Evolutionary conservation across 1,140 invertebrate genomes (phyloP), one percentile per base, ranked within the genome.

Genomic region (Heterodera schachtii): DNA sequence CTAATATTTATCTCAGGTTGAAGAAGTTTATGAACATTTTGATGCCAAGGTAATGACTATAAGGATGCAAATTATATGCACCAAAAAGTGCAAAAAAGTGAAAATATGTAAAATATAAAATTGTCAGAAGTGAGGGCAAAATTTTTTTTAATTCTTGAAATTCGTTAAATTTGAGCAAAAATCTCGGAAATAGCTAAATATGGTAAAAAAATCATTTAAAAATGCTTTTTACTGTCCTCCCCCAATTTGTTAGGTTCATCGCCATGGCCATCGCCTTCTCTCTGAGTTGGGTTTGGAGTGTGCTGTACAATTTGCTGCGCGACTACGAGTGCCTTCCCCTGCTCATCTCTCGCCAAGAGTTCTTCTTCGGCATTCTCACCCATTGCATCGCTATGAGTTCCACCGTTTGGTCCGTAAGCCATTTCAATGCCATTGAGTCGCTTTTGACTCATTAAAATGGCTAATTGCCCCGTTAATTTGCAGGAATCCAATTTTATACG

Each of bases 371-470:
- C 79, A 91, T 92, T 69, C 84, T 90, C 67, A 91, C 91, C 41
- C 92, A 92, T 84, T 91, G 91, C 85, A 88, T 92, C 31, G 92
- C 92, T 5, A 92, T 93, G 88, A 92, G 91, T 75, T 92, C 91
- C 75, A 92, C 92, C 7, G 91, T 92, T 75, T 91, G 91, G 81
- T 44, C 31, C 31, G 31, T 31, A 31, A 31, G 31, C 31, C 31
- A 44, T 9, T 79, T 71, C 13, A 8, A 21, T 64, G 16, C 47
- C 60, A 52, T 8, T n/a, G 9, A 31, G 9, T 3, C 71, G 11
- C 69, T 69, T 31, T 47, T n/a, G 44, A 49, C 73, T 31, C 31
- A 31, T 31, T 31, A 31, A 31, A 31, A 31, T 31, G 31, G 31
- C 31, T 31, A 31, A 31, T 31, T 31, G 31, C 84, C 69, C 69